phyloP scores from a whole-genome alignment of 2,888 invertebrate species.

The Seira ritae region DNA sequence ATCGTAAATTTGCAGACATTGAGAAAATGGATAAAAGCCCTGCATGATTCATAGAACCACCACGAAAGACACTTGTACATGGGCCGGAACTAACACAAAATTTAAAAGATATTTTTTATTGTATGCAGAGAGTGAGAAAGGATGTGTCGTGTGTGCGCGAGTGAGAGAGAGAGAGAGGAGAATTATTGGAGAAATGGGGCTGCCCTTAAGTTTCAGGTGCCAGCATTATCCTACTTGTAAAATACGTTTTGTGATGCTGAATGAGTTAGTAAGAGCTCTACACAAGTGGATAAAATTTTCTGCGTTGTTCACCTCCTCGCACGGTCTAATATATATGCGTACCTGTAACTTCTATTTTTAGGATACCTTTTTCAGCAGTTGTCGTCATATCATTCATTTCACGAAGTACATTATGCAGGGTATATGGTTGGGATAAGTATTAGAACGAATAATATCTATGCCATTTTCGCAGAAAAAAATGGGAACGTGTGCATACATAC shows the following conservation, averaged over 20 bases:
- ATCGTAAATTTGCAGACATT: conserved; percentile 48
- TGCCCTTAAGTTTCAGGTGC: background rate
- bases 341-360: conserved; percentile 11
- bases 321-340: conserved; percentile 5
- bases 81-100: background rate
- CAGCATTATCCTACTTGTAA: background rate
- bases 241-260: background rate
- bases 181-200: too few relatives aligned
- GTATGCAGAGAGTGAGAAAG: too few relatives aligned
- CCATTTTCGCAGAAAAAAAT: background rate
- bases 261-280: background rate
- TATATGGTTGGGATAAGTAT: background rate
- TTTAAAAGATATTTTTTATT: too few relatives aligned
- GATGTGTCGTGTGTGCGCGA: too few relatives aligned
- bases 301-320: background rate
- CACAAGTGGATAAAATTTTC: conserved; percentile 8
- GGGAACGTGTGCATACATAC: background rate
- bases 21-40: conserved; percentile 31
- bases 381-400: conserved; percentile 1
- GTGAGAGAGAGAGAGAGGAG: too few relatives aligned
- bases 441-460: background rate
- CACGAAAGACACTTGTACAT: background rate
- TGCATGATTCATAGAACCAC: conserved; percentile 49
- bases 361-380: background rate
- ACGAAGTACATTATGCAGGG: background rate